Base-by-base conservation (phyloP, 2,797 vertebrate genomes). In the Peromyscus melanophrys region DNA sequence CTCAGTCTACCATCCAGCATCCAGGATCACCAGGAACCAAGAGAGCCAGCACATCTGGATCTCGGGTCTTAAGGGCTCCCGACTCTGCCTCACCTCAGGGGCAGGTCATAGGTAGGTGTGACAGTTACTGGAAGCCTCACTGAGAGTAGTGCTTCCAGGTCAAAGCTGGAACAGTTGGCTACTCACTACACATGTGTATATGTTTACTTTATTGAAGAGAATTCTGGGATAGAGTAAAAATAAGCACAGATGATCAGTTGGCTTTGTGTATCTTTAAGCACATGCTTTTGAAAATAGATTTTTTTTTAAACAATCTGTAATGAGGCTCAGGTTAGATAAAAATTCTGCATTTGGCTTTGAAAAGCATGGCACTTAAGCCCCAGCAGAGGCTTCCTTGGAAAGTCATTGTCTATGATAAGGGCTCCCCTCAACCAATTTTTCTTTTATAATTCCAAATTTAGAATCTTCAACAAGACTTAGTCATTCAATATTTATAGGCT, bases 281-380 rank as follows among this genome's bases (percentile, higher is more conserved):
- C 49, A 71, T 31, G 46, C n/a, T 31, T 93, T 92, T 63, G 12
- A 85, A 88, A 97, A 78, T 16, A 3, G n/a, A 46, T 57, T 80
- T 69, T 94, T 16, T 52, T 52, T 12, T 12, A 52, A 52, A 14
- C 52, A 52, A 55, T 16, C 49, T 52, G 11, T 12, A 52, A 93
- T 92, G 27, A 55, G 14, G 6, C 23, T 82, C n/a, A 85, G 55
- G 8, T 73, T 89, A 75, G 46, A n/a, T 40, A 63, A 4, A 49
- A 34, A 7, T 0, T 9, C 93, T 91, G 59, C 34, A 19, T 82
- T 81, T 90, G 57, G 6, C 40, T 92, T 95, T 92, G 77, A 80
- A 96, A 90, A 89, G 21, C 37, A 46, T 52, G 29, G 63, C 76
- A 90, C 29, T 57, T 43, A 85, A 95, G 77, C 16, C 13, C 27